phyloP scores from a whole-genome alignment of 2,888 invertebrate genomes.

The Neria commutata region DNA sequence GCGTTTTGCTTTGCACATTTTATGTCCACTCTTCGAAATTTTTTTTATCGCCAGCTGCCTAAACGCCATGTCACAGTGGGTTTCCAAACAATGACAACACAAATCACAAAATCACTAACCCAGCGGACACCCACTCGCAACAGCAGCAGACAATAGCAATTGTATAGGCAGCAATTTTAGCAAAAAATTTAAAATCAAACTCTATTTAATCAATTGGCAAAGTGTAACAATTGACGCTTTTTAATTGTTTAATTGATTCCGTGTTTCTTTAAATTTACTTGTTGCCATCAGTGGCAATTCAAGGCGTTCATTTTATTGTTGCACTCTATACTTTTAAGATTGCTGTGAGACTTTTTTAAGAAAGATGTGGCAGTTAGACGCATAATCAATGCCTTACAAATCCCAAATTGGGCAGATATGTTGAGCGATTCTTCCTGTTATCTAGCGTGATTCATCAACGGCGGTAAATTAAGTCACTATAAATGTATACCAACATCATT shows the following conservation, averaged over 20 bases:
- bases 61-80: conserved; percentile 35
- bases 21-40: background rate
- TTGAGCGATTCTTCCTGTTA: too few species aligned
- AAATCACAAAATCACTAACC: background rate
- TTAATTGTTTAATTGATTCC: too few species aligned
- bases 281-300: background rate
- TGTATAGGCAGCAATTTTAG: background rate
- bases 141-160: background rate
- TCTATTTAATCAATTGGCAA: background rate
- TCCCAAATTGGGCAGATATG: too few species aligned
- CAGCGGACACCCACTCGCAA: background rate
- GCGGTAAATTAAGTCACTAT: too few species aligned
- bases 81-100: conserved; percentile 45
- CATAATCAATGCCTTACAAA: too few species aligned
- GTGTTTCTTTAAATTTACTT: background rate
- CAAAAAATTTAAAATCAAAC: background rate
- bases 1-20: background rate
- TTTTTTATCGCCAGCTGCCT: too few species aligned
- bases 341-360: too few species aligned
- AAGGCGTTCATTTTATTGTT: background rate
- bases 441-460: too few species aligned
- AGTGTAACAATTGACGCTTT: background rate
- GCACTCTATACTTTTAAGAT: too few species aligned
- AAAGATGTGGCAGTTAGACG: too few species aligned
- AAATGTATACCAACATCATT: too few species aligned